Conservation (phyloP, 2,888 invertebrate species). For the Thyatira batis region DNA sequence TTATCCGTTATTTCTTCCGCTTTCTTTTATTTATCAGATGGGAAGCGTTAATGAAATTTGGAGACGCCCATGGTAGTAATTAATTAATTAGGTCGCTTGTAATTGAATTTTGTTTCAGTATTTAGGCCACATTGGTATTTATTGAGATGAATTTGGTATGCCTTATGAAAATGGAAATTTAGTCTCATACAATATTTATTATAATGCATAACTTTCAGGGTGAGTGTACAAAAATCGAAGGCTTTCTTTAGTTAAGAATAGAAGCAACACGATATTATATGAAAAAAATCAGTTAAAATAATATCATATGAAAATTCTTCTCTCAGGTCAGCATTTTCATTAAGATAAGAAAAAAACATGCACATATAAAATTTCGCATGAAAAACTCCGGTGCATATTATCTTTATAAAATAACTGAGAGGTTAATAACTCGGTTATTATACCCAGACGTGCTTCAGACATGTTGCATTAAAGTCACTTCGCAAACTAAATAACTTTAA, state of each 20-base stretch:
- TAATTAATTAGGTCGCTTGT: conserved; percentile 1
- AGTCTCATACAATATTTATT: too few species aligned
- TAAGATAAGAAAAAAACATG: neutral
- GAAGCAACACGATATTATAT: too few species aligned
- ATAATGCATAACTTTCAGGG: too few species aligned
- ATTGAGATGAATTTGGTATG: neutral
- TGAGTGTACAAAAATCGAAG: too few species aligned
- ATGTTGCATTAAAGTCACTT: neutral
- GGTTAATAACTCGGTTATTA: neutral
- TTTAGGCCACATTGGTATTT: neutral
- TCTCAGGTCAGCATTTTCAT: neutral
- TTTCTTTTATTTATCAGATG: conserved; percentile 4
- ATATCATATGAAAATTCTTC: neutral
- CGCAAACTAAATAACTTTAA: neutral
- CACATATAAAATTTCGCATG: neutral
- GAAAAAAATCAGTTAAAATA: neutral
- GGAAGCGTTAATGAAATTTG: conserved; percentile 4
- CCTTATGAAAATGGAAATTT: neutral
- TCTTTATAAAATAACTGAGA: neutral
- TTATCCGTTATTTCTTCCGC: conserved; percentile 2
- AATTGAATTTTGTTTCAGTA: neutral
- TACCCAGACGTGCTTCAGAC: neutral
- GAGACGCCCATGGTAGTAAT: conserved; percentile 2
- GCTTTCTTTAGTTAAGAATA: too few species aligned
- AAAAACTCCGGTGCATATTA: neutral